These are phyloP conservation scores for Hyphantria cunea DNA, from an alignment of 1,140 invertebrate genomes.

Conservation along the genomic window DNA sequence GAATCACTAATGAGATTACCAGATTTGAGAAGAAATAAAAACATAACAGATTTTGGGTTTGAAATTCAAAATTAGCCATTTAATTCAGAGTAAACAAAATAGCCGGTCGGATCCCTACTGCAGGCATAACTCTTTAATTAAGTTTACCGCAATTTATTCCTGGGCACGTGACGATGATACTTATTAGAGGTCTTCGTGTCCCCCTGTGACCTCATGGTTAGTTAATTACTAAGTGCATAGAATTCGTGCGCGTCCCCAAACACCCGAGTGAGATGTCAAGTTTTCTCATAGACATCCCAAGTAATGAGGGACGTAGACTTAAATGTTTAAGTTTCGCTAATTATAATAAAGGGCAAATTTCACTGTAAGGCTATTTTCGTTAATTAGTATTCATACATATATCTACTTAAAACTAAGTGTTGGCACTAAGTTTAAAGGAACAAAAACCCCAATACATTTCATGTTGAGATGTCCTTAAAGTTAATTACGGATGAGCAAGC, in stretches of 20 bases:
- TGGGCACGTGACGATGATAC: slow-evolving; percentile 51
- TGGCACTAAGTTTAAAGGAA: too few relatives aligned
- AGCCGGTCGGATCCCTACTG: slow-evolving; percentile 1
- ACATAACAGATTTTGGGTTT: background rate
- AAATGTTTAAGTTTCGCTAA: background rate
- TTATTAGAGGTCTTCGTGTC: slow-evolving; percentile 33
- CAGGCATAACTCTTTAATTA: slow-evolving; percentile 40
- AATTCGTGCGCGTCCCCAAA: slow-evolving; percentile 12
- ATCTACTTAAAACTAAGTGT: too few relatives aligned
- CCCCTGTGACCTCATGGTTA: slow-evolving; percentile 15
- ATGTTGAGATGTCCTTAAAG: too few relatives aligned
- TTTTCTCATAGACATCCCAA: background rate
- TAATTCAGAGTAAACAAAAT: slow-evolving; percentile 18
- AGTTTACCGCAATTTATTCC: slow-evolving; percentile 65
- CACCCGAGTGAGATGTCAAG: slow-evolving; percentile 5
- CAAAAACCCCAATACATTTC: too few relatives aligned
- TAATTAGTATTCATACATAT: too few relatives aligned
- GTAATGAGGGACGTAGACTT: background rate
- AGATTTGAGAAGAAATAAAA: too few relatives aligned
- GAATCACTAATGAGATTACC: too few relatives aligned
- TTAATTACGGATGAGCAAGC: too few relatives aligned
- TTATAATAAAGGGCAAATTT: background rate
- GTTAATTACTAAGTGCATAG: slow-evolving; percentile 18
- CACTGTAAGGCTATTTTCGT: too few relatives aligned
- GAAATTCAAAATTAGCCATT: slow-evolving; percentile 2